Evolutionary conservation across 2,113 vertebrate genomes (phyloP).

Genomic region (Mormyrus iriodes): DNA sequence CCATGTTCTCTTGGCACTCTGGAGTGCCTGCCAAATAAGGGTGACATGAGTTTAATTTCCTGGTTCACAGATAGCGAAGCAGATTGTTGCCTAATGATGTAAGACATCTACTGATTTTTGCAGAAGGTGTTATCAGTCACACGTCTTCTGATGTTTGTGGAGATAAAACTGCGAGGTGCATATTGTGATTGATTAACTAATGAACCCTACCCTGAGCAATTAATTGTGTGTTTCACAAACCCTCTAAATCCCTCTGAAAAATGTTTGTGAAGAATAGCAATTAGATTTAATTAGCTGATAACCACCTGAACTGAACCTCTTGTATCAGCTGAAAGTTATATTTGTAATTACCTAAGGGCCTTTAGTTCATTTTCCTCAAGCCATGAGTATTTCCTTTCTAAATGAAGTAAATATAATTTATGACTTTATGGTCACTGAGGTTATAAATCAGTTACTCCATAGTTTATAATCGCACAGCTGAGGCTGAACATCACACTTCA

Average conservation of each 20-base stretch:
- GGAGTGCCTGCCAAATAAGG: slow-evolving; percentile 10
- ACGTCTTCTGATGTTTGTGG: slow-evolving; percentile 39
- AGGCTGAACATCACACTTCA: background rate
- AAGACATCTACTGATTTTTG: slow-evolving; percentile 16
- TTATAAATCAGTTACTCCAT: background rate
- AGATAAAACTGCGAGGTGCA: slow-evolving; percentile 46
- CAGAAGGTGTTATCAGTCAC: slow-evolving; percentile 35
- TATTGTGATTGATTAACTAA: slow-evolving; percentile 61
- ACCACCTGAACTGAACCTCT: slow-evolving; percentile 27
- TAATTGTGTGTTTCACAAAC: slow-evolving; percentile 53
- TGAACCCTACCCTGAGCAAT: slow-evolving; percentile 49
- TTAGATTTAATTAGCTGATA: slow-evolving; percentile 44
- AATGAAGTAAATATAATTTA: background rate
- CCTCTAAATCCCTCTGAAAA: slow-evolving; percentile 3
- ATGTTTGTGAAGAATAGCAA: slow-evolving; percentile 13
- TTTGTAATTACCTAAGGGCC: background rate
- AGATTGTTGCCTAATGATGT: slow-evolving; percentile 27
- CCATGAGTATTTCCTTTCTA: background rate
- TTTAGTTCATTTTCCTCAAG: background rate
- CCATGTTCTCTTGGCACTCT: background rate
- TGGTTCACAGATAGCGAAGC: slow-evolving; percentile 32
- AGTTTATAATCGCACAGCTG: background rate
- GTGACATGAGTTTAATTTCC: slow-evolving; percentile 31
- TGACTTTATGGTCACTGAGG: background rate
- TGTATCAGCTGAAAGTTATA: slow-evolving; percentile 25